Conservation (phyloP, 2,113 vertebrate genomes). For the Neolamprologus cancellatus region DNA sequence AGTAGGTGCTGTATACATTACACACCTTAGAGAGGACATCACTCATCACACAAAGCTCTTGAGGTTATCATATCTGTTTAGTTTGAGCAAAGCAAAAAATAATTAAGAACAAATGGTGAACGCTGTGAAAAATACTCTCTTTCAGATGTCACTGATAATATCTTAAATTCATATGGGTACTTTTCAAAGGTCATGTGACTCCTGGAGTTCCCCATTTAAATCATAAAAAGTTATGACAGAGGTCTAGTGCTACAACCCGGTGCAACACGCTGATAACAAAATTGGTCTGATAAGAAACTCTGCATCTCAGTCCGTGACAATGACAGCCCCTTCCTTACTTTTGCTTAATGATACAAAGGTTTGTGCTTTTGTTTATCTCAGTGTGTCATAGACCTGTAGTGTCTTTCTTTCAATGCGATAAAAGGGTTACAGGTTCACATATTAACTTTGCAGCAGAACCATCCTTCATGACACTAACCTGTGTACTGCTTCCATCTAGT, state of each 20-base stretch:
- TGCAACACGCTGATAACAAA: background rate
- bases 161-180: background rate
- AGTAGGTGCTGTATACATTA: background rate
- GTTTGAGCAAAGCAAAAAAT: background rate
- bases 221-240: background rate
- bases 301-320: background rate
- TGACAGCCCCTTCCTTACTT: background rate
- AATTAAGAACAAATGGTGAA: background rate
- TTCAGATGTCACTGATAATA: background rate
- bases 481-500: slow-evolving; percentile 31
- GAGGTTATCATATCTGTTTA: background rate
- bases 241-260: background rate
- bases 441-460: background rate
- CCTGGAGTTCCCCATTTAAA: background rate
- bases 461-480: background rate
- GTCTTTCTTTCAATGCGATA: background rate
- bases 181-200: background rate
- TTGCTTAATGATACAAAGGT: background rate
- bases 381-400: background rate
- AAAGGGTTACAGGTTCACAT: background rate
- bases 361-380: background rate
- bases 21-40: background rate
- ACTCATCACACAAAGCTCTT: background rate
- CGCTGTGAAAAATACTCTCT: fast-evolving
- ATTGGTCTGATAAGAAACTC: background rate